These are phyloP conservation scores for Sturmia bella DNA, from an alignment of 2,888 invertebrate genomes.

Conservation along the genomic window DNA sequence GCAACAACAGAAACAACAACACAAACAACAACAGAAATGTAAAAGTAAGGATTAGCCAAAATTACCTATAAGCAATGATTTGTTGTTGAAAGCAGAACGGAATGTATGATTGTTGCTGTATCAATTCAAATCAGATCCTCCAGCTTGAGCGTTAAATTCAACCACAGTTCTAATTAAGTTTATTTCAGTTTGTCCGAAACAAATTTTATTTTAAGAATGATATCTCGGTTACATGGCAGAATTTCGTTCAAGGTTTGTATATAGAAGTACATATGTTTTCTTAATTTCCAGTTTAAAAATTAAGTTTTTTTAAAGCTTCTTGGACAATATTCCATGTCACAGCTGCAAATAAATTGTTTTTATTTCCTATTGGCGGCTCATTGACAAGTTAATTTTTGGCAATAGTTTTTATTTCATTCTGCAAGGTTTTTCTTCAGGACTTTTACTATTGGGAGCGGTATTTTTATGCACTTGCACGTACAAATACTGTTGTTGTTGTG, in stretches of 20 bases:
- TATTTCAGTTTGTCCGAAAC: not conserved
- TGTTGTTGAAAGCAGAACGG: constrained; percentile 29
- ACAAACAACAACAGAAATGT: constrained; percentile 11
- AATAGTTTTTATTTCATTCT: constrained; percentile 13
- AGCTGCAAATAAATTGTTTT: constrained; percentile 13
- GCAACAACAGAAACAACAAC: not conserved
- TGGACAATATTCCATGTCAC: too few species aligned
- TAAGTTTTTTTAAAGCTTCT: too few species aligned
- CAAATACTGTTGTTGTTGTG: constrained; percentile 48
- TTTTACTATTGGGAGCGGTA: constrained; percentile 29
- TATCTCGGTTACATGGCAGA: too few species aligned
- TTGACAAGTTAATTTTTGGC: constrained; percentile 47
- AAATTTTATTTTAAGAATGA: too few species aligned
- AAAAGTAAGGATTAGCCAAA: constrained; percentile 46
- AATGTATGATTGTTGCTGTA: not conserved
- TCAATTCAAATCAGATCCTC: not conserved
- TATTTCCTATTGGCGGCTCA: constrained; percentile 2
- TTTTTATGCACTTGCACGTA: constrained; percentile 25
- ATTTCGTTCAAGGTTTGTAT: too few species aligned
- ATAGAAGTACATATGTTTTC: too few species aligned
- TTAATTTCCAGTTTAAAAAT: too few species aligned
- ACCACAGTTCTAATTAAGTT: constrained; percentile 45
- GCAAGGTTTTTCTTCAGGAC: constrained; percentile 15
- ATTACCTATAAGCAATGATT: constrained; percentile 44
- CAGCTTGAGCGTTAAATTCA: constrained; percentile 32